Base-by-base conservation (phyloP, 2,113 vertebrate genomes). In the Beaufortia kweichowensis region DNA sequence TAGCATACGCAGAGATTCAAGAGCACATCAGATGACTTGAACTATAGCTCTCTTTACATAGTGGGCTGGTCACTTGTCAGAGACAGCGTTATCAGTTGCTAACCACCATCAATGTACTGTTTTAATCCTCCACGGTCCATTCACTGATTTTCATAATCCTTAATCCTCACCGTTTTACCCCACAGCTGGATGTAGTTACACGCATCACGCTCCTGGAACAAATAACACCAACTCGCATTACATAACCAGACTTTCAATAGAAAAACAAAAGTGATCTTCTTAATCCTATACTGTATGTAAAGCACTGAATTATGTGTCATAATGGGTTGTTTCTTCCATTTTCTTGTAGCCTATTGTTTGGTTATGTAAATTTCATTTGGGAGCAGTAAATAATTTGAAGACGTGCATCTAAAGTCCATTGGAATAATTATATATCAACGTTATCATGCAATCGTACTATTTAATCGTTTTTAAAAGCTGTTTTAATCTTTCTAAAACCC, bases 211-310 rank as follows among this genome's bases (percentile, higher is more conserved):
- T 50, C 21, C 29, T 56, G 50, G 56, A 53, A 70, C n/a, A 55
- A 56, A 70, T 33, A 70, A 55, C 6, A 6, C 29, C 67, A 56
- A 70, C 48, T 56, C 50, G 9, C 15, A 26, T 68, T 68, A 31
- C 65, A 50, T 70, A 39, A 70, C 19, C 14, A 23, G 6, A 50
- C 61, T 12, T 35, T 19, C 23, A 26, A 66, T 24, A 66, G 26
- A 68, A 55, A 55, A 33, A 35, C 19, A 23, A 69, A 4, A 29
- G 43, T 29, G 14, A 66, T 19, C 6, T 26, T 69, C 28, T 70
- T 53, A 69, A 69, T 69, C 67, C 48, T 35, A 12, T 24, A n/a
- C n/a, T n/a, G n/a, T n/a, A 55, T 39, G 50, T 56, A 56, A 56
- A 70, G 29, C 29, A 55, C 4, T 70, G 48, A 10, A 70, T 70